A percentile compares a stretch with the other conserved stretches of the same genome.
Conservation (phyloP, 2,113 vertebrate genomes). For the Odobenus rosmarus region DNA sequence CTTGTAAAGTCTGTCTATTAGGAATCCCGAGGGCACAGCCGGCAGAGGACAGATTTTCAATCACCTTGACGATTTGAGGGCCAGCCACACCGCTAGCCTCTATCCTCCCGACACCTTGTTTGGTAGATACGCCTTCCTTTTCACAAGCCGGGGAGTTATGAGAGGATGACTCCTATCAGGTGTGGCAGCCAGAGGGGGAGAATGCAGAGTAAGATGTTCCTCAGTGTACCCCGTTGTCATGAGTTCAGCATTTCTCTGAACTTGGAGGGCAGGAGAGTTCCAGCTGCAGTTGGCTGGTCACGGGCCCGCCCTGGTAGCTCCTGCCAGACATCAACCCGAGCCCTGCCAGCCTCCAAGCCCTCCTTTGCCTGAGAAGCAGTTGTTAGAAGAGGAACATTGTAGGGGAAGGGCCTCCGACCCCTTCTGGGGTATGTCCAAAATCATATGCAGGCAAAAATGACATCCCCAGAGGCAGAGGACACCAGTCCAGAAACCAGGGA, state of each 20-base stretch:
- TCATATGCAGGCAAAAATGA: background rate
- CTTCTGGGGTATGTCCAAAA: background rate
- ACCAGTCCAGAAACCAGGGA: background rate
- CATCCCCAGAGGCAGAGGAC: accelerated
- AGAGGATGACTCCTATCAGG: conserved; percentile 17
- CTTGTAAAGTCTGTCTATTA: accelerated
- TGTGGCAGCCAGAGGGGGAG: background rate
- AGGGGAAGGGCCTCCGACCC: background rate
- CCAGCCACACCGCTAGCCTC: background rate
- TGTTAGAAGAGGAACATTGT: background rate
- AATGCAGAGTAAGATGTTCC: conserved; percentile 14
- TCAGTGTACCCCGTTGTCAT: accelerated
- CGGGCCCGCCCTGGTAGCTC: background rate
- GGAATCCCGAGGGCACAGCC: background rate
- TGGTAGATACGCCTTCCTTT: background rate
- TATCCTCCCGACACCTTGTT: background rate
- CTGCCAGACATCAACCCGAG: accelerated
- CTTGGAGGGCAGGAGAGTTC: background rate
- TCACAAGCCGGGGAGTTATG: conserved; percentile 24
- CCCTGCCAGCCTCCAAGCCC: background rate
- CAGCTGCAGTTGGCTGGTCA: background rate
- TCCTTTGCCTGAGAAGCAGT: background rate
- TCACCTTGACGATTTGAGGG: accelerated
- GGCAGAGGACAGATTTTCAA: background rate
- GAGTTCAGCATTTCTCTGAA: conserved; percentile 5